Evolutionary conservation across 2,113 vertebrate genomes (phyloP).

Genomic region (Mus musculus): DNA sequence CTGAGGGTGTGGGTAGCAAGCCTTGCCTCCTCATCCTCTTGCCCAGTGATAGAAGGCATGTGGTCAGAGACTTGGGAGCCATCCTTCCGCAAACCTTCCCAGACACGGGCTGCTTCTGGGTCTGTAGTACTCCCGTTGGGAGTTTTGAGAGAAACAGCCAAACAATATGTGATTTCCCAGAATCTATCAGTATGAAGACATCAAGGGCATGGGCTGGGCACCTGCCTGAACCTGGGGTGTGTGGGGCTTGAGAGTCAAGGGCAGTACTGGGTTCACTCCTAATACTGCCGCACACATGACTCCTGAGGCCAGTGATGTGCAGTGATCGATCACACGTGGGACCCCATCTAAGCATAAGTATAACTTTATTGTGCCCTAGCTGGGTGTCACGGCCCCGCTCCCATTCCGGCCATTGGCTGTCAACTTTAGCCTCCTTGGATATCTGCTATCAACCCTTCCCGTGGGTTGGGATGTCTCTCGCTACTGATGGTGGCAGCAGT

Average conservation of each 20-base stretch:
- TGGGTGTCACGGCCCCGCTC: not conserved
- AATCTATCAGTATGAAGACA: not conserved
- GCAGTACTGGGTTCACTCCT: not conserved
- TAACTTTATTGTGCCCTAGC: slow-evolving; percentile 66
- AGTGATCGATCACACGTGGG: slow-evolving; percentile 55
- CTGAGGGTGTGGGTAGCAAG: not conserved
- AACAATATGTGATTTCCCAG: not conserved
- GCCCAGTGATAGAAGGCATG: not conserved
- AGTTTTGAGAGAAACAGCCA: not conserved
- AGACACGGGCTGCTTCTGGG: not conserved
- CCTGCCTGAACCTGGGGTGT: not conserved
- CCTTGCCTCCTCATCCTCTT: not conserved
- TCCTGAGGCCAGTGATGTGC: not conserved
- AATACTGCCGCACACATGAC: not conserved
- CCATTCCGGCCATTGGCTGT: not conserved
- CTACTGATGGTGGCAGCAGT: not conserved
- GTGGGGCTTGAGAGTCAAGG: not conserved
- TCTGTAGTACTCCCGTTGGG: not conserved
- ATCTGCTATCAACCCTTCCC: not conserved
- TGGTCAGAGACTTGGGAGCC: not conserved
- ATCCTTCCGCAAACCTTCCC: not conserved
- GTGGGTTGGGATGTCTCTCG: not conserved
- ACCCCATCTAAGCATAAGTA: not conserved
- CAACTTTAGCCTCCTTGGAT: not conserved
- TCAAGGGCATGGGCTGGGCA: not conserved